These are phyloP conservation scores for Gortyna flavago DNA, from an alignment of 2,888 invertebrate species.

Conservation along the genomic window DNA sequence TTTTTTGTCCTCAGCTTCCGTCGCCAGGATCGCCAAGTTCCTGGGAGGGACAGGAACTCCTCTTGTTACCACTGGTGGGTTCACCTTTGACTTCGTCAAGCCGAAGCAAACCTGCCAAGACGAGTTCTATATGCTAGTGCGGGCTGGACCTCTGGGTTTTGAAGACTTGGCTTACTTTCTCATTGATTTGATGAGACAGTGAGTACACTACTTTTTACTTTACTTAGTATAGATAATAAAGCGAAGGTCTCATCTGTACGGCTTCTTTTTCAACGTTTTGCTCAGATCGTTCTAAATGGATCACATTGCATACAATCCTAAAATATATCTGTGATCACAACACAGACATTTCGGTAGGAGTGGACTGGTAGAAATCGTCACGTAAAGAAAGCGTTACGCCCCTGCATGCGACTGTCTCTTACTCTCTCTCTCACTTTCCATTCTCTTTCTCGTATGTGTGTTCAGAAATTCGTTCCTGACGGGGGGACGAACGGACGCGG, in stretches of 20 bases:
- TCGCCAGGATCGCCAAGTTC: slow-evolving; percentile 94
- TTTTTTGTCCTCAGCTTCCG: slow-evolving; percentile 91
- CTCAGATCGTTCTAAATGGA: not conserved
- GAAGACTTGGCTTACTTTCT: slow-evolving; percentile 93
- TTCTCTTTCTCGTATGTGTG: not conserved
- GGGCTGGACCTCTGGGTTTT: slow-evolving; percentile 93
- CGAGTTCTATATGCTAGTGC: slow-evolving; percentile 94
- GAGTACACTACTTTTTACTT: slow-evolving; percentile 70
- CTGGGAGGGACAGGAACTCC: slow-evolving; percentile 93
- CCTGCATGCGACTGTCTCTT: not conserved
- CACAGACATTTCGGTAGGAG: not conserved
- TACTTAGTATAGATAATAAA: not conserved
- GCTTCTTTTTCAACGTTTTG: slow-evolving; percentile 9
- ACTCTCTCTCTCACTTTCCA: not conserved
- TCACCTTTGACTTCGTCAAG: slow-evolving; percentile 94
- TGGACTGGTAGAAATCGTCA: not conserved
- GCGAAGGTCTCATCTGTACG: not conserved
- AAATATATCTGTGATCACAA: not conserved
- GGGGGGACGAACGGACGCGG: not conserved
- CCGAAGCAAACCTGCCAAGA: slow-evolving; percentile 92
- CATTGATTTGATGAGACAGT: slow-evolving; percentile 93
- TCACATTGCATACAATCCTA: not conserved
- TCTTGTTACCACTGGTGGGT: slow-evolving; percentile 94
- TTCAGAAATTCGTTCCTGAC: not conserved
- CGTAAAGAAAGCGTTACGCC: not conserved